These are phyloP conservation scores for Clostera curtula DNA, from an alignment of 2,888 invertebrate species.

Conservation along the genomic window DNA sequence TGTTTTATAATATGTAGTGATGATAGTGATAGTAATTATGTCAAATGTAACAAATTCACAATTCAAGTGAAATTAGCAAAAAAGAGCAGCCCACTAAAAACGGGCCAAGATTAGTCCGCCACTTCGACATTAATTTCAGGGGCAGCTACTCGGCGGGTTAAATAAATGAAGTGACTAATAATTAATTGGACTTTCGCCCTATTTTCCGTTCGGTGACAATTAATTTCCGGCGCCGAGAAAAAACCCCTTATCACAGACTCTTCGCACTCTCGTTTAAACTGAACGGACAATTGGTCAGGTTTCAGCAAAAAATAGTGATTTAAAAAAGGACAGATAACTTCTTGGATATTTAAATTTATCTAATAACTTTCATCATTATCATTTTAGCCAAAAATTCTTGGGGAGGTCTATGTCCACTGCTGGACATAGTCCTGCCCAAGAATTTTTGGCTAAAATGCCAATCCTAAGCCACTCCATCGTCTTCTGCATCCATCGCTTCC, in stretches of 20 bases:
- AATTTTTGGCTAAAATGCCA: too few relatives aligned
- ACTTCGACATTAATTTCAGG: constrained; percentile 62
- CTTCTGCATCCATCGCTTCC: too few relatives aligned
- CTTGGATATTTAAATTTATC: too few relatives aligned
- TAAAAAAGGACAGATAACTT: too few relatives aligned
- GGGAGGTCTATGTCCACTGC: background rate
- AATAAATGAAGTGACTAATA: constrained; percentile 74
- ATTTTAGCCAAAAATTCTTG: too few relatives aligned
- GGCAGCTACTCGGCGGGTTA: constrained; percentile 62
- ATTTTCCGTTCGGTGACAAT: constrained; percentile 74
- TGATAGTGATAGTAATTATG: too few relatives aligned
- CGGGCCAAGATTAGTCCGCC: constrained; percentile 49
- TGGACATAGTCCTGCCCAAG: constrained; percentile 9
- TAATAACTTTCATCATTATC: too few relatives aligned
- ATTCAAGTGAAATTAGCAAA: constrained; percentile 27
- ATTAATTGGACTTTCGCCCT: constrained; percentile 74
- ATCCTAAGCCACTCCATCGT: too few relatives aligned
- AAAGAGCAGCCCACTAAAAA: constrained; percentile 31
- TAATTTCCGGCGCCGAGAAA: constrained; percentile 69
- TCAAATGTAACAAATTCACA: constrained; percentile 10
- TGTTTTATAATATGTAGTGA: too few relatives aligned
- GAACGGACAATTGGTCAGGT: constrained; percentile 54
- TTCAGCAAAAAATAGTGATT: constrained; percentile 33
- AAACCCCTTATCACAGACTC: constrained; percentile 69
- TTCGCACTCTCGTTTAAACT: constrained; percentile 55